Base-by-base conservation (phyloP, 2,888 invertebrate species). In the Euplagia quadripunctaria region DNA sequence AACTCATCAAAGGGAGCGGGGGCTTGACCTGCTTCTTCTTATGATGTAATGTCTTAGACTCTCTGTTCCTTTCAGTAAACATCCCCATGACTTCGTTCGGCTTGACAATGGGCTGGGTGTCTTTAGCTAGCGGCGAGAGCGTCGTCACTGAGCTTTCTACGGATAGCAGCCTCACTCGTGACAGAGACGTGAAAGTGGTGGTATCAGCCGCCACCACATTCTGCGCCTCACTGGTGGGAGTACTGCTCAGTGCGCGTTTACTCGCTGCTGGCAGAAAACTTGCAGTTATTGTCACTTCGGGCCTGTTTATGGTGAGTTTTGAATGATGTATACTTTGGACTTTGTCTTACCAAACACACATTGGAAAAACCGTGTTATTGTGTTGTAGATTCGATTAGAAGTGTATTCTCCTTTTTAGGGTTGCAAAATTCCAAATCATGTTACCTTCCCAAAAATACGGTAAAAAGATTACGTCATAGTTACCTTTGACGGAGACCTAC, bases 41-140 rank as follows among this genome's bases (percentile, higher is more conserved):
- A 7, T 61, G 1, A 61, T 12, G 14, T 31, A 61, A 61, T 61
- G 0, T 14, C 12, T 31, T 12, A 4, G 61, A 43, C 5, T 65
- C 4, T 42, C 43, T 64, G 12, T 12, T n/a, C 12, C 12, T 65
- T 65, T 46, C 43, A 65, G 64, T 65, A n/a, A 65, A 65, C n/a
- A 65, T 65, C 12, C 64, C 64, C 43, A 65, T 65, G 64, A 65
- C 46, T 46, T 65, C 64, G n/a, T 43, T 43, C 71, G 71, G 71
- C 17, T 64, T 71, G 31, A 65, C 71, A 14, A 64, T 71, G 71
- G 71, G 71, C 64, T 71, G 71, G 71, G 71, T 71, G n/a, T 71
- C 71, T 9, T 14, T 71, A 0, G 71, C 64, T 6, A 71, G 71
- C 12, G 71, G 71, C 12, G 64, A 51, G 52, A 41, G 64, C n/a